These are phyloP conservation scores for Himalopsyche anomala DNA, from an alignment of 2,888 invertebrate genomes.

Conservation along the genomic window DNA sequence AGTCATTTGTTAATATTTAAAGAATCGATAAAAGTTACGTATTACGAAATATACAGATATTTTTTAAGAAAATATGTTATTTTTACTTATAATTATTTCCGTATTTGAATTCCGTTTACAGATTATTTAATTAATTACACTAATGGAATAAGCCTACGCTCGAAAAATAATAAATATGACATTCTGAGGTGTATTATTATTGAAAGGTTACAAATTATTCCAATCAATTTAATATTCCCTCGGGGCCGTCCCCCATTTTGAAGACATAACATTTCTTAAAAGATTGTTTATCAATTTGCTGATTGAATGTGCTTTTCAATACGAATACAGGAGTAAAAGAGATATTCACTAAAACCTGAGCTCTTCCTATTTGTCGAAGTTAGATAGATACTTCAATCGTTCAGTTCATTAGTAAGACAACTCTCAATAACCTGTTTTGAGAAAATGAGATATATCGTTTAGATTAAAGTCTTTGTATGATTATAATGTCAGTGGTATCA, in stretches of 20 bases:
- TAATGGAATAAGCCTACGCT: not conserved
- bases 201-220: slow-evolving; percentile 11
- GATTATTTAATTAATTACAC: not conserved
- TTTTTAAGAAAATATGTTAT: no score
- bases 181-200: not conserved
- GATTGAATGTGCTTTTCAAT: slow-evolving; percentile 19
- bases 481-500: no score
- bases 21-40: no score
- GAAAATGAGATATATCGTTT: no score
- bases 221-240: slow-evolving; percentile 35
- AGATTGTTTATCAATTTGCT: slow-evolving; percentile 41
- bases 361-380: not conserved
- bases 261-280: slow-evolving; percentile 27
- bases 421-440: no score
- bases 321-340: not conserved
- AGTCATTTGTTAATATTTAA: no score
- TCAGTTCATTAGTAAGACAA: no score
- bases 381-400: no score
- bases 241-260: not conserved
- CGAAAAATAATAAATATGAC: not conserved
- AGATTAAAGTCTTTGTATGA: no score
- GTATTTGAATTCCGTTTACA: not conserved
- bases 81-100: no score
- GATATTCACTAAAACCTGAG: not conserved
- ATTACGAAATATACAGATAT: no score